Evolutionary conservation across 1,140 invertebrate genomes (phyloP).

Genomic region (Lucilia cuprina): DNA sequence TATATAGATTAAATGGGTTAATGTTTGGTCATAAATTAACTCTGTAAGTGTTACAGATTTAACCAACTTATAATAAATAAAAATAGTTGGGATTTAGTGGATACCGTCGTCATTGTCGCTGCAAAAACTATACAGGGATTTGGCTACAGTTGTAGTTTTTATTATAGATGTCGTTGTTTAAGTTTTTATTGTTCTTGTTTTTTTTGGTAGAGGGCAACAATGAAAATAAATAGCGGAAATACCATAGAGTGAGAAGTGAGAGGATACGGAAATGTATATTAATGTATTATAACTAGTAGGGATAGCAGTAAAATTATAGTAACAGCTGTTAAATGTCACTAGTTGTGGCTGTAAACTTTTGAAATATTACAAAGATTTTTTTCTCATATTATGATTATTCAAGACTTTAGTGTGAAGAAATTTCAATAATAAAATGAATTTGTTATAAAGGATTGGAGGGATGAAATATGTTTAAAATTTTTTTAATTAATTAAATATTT

Average conservation of each 20-base stretch:
- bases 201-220: background rate
- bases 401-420: background rate
- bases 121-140: background rate
- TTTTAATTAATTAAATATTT: too few relatives aligned
- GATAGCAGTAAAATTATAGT: background rate
- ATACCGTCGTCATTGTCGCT: background rate
- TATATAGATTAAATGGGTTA: slow-evolving; percentile 21
- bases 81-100: background rate
- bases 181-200: background rate
- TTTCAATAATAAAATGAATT: background rate
- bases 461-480: too few relatives aligned
- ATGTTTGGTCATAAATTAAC: slow-evolving; percentile 24
- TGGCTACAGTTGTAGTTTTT: background rate
- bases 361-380: slow-evolving; percentile 2
- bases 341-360: slow-evolving; percentile 27
- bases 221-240: background rate
- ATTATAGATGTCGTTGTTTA: background rate
- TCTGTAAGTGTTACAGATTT: slow-evolving; percentile 27
- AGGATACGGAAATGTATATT: too few relatives aligned
- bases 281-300: background rate
- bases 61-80: background rate
- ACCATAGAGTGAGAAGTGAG: background rate
- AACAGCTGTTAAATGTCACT: slow-evolving; percentile 12
- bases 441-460: too few relatives aligned
- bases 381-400: background rate